Evolutionary conservation across 1,140 invertebrate genomes (phyloP).

Genomic region (Drosophila varians): DNA sequence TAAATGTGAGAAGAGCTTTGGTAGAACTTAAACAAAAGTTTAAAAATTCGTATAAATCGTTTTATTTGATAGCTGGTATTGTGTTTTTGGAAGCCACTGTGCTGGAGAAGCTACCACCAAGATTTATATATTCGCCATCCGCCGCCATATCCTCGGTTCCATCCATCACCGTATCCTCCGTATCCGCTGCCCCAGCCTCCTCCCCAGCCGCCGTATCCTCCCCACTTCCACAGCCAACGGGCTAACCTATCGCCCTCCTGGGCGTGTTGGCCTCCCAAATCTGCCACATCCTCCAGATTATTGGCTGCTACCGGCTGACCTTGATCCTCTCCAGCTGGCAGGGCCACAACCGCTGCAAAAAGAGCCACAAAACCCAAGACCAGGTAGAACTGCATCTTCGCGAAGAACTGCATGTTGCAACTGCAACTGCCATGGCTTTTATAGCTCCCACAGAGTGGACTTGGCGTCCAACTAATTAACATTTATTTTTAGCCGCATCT

Average conservation of each 20-base stretch:
- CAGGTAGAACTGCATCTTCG: constrained; percentile 29
- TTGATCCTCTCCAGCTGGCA: constrained; percentile 8
- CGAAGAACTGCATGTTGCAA: constrained; percentile 10
- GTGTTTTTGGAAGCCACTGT: constrained; percentile 9
- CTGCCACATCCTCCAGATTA: constrained; percentile 40
- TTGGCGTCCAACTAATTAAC: constrained; percentile 41
- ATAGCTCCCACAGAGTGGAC: constrained; percentile 28
- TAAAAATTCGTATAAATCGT: neutral
- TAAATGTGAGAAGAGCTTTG: constrained; percentile 13
- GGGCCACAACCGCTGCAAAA: constrained; percentile 2
- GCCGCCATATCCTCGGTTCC: constrained; percentile 8
- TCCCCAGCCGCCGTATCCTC: neutral
- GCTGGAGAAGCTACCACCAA: constrained; percentile 31
- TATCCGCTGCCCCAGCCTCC: constrained; percentile 18
- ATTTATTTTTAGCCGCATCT: constrained; percentile 4
- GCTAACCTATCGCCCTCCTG: constrained; percentile 25
- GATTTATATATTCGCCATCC: neutral
- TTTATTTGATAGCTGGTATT: constrained; percentile 1
- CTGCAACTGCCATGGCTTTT: constrained; percentile 18
- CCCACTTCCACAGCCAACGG: constrained; percentile 30
- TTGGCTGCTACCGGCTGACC: neutral
- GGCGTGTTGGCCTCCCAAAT: constrained; percentile 41
- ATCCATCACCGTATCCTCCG: constrained; percentile 8
- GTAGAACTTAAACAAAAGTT: constrained; percentile 16
- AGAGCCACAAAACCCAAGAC: constrained; percentile 3